phyloP scores from a whole-genome alignment of 1,140 invertebrate genomes.

The Dreissena rostriformis region DNA sequence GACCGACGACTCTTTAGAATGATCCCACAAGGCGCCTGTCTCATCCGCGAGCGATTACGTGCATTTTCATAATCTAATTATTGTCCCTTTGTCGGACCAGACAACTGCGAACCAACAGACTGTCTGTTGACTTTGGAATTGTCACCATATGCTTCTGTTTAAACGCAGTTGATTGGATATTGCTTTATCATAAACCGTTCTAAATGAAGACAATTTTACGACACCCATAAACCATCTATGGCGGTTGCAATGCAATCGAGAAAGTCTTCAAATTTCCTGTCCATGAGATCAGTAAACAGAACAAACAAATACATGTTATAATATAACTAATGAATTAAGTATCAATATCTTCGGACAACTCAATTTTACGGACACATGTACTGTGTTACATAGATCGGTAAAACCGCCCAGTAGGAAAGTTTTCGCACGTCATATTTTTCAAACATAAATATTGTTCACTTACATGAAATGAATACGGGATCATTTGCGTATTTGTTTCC shows the following conservation, averaged over 20 bases:
- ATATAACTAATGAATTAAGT: constrained; percentile 28
- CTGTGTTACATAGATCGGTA: too few species aligned
- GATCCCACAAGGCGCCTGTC: constrained; percentile 1
- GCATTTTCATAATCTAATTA: constrained; percentile 10
- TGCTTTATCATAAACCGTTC: constrained; percentile 48
- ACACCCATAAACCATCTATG: constrained; percentile 44
- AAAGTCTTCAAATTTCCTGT: constrained; percentile 51
- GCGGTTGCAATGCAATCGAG: constrained; percentile 41
- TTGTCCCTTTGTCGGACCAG: constrained; percentile 10
- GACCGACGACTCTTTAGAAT: constrained; percentile 12
- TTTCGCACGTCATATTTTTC: too few species aligned
- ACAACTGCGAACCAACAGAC: constrained; percentile 9
- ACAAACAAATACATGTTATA: constrained; percentile 29
- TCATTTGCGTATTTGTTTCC: too few species aligned
- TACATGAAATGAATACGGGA: too few species aligned
- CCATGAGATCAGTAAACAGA: constrained; percentile 17
- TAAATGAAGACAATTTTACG: constrained; percentile 58
- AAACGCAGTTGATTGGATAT: constrained; percentile 54
- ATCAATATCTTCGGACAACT: background rate
- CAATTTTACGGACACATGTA: too few species aligned
- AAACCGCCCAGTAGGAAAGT: too few species aligned
- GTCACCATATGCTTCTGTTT: constrained; percentile 57
- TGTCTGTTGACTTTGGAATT: constrained; percentile 51
- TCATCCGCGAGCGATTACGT: constrained; percentile 40
- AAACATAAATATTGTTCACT: too few species aligned